A percentile compares a stretch with the other conserved stretches of the same genome.
These are phyloP conservation scores for Hyaena hyaena DNA, from an alignment of 2,113 vertebrate species.

Conservation along the genomic window DNA sequence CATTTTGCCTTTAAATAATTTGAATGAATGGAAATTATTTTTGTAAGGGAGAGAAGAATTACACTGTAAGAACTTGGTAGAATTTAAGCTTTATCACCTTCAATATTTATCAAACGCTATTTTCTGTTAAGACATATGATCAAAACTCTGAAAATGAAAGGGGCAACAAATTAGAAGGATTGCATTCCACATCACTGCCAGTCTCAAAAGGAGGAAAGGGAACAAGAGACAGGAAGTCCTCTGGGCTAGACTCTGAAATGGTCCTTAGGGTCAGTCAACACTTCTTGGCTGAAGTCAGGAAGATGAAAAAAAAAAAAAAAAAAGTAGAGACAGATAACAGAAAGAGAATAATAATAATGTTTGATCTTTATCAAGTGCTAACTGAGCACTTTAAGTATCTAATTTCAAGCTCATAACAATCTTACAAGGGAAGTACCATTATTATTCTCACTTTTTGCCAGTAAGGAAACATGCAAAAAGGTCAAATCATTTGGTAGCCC, in stretches of 20 bases:
- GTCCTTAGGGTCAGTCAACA: too few relatives aligned
- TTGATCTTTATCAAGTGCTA: neutral
- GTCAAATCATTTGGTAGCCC: neutral
- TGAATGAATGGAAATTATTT: neutral
- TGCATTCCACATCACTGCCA: neutral
- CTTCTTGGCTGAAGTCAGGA: neutral
- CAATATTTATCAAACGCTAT: neutral
- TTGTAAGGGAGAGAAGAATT: neutral
- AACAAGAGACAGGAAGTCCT: neutral
- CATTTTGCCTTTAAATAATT: neutral
- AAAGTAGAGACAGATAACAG: neutral
- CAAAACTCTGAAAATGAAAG: conserved; percentile 47
- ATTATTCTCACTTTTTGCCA: conserved; percentile 10
- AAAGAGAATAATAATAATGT: neutral
- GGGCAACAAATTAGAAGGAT: neutral
- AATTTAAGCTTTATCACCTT: neutral
- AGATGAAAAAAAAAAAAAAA: neutral
- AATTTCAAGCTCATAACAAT: conserved; percentile 35
- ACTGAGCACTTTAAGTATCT: conserved; percentile 6
- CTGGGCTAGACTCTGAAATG: neutral
- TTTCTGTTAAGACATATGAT: neutral
- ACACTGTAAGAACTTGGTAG: neutral
- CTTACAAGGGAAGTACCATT: neutral
- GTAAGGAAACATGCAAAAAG: conserved; percentile 19
- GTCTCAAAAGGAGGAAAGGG: neutral